Evolutionary conservation across 2,797 vertebrate species (phyloP), one percentile per base, ranked within the genome.

Genomic region (Dipus sagitta): DNA sequence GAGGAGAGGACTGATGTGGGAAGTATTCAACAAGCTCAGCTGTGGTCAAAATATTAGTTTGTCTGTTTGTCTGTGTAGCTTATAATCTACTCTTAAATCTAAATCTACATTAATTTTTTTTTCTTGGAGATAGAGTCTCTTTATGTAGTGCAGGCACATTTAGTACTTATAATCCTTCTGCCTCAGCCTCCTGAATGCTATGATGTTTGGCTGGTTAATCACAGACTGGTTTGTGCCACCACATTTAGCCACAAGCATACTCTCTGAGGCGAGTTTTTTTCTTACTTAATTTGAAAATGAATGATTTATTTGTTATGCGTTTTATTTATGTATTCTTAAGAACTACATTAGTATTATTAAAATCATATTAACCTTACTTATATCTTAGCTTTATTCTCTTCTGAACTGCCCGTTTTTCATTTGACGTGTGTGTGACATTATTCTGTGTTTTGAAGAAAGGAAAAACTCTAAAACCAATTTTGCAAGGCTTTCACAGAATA

Each of bases 291-390:
- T 86, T 68, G n/a, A 76, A 76, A n/a, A 67, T 77, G 15, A 75
- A 68, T 77, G 88, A 42, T 3, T 38, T 82, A 74, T 13, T 86
- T 68, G 52, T 10, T 71, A 68, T 72, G 23, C 60, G n/a, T 26
- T 88, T 58, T 77, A 23, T 60, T 88, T 34, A 58, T 81, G 58
- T 71, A 15, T 84, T 78, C 24, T 77, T 94, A 64, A 94, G 60
- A 79, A 5, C n/a, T 78, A 18, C n/a, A 34, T 79, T 86, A 60
- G 28, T 84, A 42, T 75, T 65, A 65, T 42, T 82, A 65, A 82
- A 70, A 26, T 70, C 71, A 54, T 23, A 54, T 28, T 62, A 70
- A 85, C 65, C 71, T 88, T 85, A 52, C 58, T 47, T 47, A 47
- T 81, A 8, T 82, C 64, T 70, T 84, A 62, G n/a, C 65, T 84